Evolutionary conservation across 64 coral and sea anemone genomes (phyloP), one percentile per base, ranked within the genome.

Genomic region (Astreopora myriophthalma): DNA sequence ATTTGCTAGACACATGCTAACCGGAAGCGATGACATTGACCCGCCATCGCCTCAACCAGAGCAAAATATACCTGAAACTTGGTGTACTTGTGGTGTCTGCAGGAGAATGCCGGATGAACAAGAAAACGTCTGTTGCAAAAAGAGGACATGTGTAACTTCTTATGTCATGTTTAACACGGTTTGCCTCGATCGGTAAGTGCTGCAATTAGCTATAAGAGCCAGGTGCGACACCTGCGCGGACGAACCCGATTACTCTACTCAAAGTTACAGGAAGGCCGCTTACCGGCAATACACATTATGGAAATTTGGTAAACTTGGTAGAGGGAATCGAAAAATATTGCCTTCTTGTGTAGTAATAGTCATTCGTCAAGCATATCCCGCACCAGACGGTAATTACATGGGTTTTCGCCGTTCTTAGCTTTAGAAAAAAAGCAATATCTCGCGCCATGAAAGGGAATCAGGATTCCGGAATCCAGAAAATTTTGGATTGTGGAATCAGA

Each of bases 161-260:
- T 89, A n/a, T n/a, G n/a, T n/a, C n/a, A n/a, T n/a, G 48, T 89
- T 89, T 89, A 36, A 89, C 28, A 89, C 49, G 16, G n/a, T 89
- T 48, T 89, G 87, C 33, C 8, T 89, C 22, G 87, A 89, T 57
- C 73, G 87, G 22, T 28, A 89, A 35, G 87, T 89, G 6, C 30
- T 89, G 12, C 70, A 76, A 40, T 32, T 88, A 29, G 86, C 86
- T 19, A 88, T 88, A 72, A 88, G 71, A 63, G 69, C 48, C n/a
- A 39, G 86, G 32, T 73, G 86, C 73, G 35, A 76, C 34, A 76
- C 63, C 28, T 16, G 29, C 17, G 86, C 55, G 26, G 85, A 88
- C 31, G 40, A 88, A 22, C 68, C 52, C 20, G 71, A 89, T 71
- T 89, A 61, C 67, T 70, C 34, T 71, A 73, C 35, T 30, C 55